phyloP scores from a whole-genome alignment of 2,888 invertebrate species.

The Gymnoscelis rufifasciata region DNA sequence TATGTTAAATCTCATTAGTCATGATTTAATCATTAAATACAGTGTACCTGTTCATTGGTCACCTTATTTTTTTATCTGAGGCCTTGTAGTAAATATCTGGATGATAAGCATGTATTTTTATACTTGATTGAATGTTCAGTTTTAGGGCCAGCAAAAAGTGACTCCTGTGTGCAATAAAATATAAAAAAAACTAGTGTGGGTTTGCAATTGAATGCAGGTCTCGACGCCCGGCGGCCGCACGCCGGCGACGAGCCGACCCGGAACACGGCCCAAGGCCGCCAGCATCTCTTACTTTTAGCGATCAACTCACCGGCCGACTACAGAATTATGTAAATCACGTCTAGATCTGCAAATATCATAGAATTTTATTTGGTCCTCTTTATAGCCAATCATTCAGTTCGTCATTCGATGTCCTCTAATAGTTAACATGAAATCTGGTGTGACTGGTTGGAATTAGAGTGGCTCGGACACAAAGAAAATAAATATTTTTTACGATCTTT shows the following conservation, averaged over 20 bases:
- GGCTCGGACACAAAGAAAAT: neutral
- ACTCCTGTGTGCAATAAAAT: slow-evolving; percentile 3
- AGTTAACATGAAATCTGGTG: slow-evolving; percentile 14
- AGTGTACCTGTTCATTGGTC: no score
- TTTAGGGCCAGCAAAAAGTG: no score
- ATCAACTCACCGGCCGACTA: slow-evolving; percentile 33
- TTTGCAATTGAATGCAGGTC: slow-evolving; percentile 20
- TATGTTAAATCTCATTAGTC: neutral
- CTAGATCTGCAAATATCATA: slow-evolving; percentile 30
- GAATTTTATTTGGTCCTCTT: slow-evolving; percentile 28
- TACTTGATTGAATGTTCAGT: no score
- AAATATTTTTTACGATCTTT: neutral
- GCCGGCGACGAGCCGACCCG: slow-evolving; percentile 56
- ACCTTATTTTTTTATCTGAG: no score
- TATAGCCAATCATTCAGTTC: slow-evolving; percentile 27
- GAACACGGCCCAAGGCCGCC: slow-evolving; percentile 67
- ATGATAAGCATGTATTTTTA: no score
- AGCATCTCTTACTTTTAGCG: slow-evolving; percentile 61
- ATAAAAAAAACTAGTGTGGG: slow-evolving; percentile 6
- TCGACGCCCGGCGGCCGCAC: slow-evolving; percentile 39
- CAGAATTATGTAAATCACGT: slow-evolving; percentile 32
- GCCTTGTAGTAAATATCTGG: no score
- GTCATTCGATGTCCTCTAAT: slow-evolving; percentile 21
- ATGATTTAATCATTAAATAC: neutral
- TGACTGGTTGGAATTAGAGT: slow-evolving; percentile 14